phyloP scores from a whole-genome alignment of 2,888 invertebrate species.

The Limnephilus lunatus region DNA sequence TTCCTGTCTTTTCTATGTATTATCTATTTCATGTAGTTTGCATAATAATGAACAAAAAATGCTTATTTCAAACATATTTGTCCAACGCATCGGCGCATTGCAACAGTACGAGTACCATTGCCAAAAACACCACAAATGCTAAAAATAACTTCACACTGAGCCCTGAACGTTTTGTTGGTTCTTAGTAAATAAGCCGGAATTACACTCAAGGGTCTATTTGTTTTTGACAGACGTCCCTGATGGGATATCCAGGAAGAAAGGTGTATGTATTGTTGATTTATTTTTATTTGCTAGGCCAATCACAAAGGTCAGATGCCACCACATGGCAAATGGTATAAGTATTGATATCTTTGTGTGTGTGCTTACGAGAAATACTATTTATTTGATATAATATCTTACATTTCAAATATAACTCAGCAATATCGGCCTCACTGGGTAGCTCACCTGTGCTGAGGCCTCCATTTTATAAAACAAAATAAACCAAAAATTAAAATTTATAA shows the following conservation, averaged over 20 bases:
- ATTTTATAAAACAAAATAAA: too few relatives aligned
- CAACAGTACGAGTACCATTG: not conserved
- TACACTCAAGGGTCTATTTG: constrained; percentile 23
- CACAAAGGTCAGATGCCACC: not conserved
- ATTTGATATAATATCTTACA: too few relatives aligned
- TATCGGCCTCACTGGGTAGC: too few relatives aligned
- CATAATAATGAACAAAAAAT: too few relatives aligned
- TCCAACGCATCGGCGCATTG: too few relatives aligned
- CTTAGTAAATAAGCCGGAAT: constrained; percentile 24
- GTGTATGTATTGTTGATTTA: not conserved
- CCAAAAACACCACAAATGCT: not conserved
- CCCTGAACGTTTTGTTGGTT: not conserved
- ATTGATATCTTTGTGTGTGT: not conserved
- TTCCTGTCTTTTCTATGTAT: too few relatives aligned
- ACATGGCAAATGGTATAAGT: not conserved
- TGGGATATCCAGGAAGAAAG: not conserved
- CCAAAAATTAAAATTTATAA: too few relatives aligned
- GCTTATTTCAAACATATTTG: too few relatives aligned
- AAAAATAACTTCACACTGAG: not conserved
- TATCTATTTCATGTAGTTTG: too few relatives aligned
- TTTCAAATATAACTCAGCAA: too few relatives aligned
- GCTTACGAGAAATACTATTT: not conserved
- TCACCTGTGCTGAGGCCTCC: too few relatives aligned
- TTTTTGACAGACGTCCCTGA: not conserved
- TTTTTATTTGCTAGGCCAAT: not conserved